phyloP scores from a whole-genome alignment of 2,888 invertebrate species.

The Agrilus cyanescens region DNA sequence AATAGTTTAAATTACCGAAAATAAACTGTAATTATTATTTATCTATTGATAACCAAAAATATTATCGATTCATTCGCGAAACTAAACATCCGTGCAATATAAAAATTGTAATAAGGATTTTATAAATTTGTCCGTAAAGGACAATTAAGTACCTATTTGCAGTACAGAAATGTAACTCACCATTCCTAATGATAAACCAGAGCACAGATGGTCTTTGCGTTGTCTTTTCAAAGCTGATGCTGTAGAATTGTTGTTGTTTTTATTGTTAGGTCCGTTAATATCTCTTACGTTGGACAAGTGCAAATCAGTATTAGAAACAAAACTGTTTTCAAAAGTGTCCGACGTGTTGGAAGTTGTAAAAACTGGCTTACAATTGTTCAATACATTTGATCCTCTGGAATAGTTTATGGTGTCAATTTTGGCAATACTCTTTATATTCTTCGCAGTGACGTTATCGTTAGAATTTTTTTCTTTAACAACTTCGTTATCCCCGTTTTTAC shows the following conservation, averaged over 20 bases:
- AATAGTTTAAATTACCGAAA: too few relatives aligned
- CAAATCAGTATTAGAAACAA: too few relatives aligned
- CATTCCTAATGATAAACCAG: constrained; percentile 29
- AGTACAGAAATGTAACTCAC: constrained; percentile 17
- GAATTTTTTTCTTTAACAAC: constrained; percentile 16
- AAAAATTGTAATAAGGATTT: too few relatives aligned
- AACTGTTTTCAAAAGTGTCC: too few relatives aligned
- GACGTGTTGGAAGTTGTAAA: too few relatives aligned
- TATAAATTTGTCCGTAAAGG: not conserved
- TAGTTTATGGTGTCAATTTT: constrained; percentile 23
- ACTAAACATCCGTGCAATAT: too few relatives aligned
- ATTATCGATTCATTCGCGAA: too few relatives aligned
- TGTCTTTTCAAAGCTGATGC: not conserved
- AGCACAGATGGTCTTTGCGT: constrained; percentile 16
- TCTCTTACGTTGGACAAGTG: too few relatives aligned
- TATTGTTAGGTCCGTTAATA: too few relatives aligned
- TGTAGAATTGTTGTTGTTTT: too few relatives aligned
- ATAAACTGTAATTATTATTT: too few relatives aligned
- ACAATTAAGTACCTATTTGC: not conserved
- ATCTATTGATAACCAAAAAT: not conserved
- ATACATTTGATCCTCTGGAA: constrained; percentile 25
- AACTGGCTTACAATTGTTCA: constrained; percentile 5
- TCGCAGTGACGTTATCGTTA: not conserved
- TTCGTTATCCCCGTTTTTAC: constrained; percentile 1
- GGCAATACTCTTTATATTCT: constrained; percentile 4